Evolutionary conservation across 2,888 invertebrate genomes (phyloP), one percentile per base, ranked within the genome.

Genomic region (Melieria omissa): DNA sequence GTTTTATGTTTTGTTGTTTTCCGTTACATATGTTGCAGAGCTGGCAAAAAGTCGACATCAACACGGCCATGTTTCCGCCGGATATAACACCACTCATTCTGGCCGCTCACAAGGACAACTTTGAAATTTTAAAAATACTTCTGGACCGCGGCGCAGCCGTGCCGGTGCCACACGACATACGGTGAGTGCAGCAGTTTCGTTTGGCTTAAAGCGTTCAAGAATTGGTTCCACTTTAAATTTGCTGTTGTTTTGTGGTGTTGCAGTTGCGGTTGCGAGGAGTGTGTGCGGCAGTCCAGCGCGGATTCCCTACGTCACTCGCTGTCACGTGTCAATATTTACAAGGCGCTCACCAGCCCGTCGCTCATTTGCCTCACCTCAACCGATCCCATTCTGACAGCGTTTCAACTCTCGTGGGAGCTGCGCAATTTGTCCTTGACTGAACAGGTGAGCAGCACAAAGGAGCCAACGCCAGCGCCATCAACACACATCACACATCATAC

Each of bases 361-460:
- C 90, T 98, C 65, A 98, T 98, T 77, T 96, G 97, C 0, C 88
- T 98, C 49, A 97, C 96, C 47, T 96, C 96, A 8, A 93, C 91
- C 72, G 98, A 98, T 88, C 98, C 98, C 1, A 91, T 98, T 69
- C 89, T 97, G 77, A 97, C 97, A 0, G 95, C 98, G 14, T 98
- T 98, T 85, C 94, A 98, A 85, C 88, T 98, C 62, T 96, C 97
- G 70, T 98, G 97, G 96, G 98, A 99, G 82, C 88, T 99, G 44
- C 89, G 95, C 76, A 93, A 94, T 81, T 89, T 99, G 77, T 95
- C 96, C 4, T 93, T 94, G 80, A 92, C 97, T 67, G 99, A 97
- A 86, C 95, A 95, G 84, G 89, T 89, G 79, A 82, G 79, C 45
- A 9, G 4, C 4, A 52, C 14, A 9, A 52, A 54, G 16, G 16